Conservation (phyloP, 2,113 vertebrate genomes). For the Sceloporus tristichus region DNA sequence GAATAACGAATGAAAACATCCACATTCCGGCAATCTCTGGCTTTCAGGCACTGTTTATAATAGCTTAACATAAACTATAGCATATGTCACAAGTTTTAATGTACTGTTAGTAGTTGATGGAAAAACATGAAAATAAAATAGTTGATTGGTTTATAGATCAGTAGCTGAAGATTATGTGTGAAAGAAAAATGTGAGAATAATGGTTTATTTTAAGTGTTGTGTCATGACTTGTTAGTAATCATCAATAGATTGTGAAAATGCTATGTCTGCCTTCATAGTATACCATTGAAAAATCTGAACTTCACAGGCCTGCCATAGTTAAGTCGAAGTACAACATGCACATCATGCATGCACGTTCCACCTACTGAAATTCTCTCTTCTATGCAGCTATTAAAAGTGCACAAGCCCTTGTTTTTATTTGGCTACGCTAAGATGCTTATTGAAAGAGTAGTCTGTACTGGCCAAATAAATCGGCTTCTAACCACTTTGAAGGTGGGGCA, state of each 20-base stretch:
- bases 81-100: conserved; percentile 53
- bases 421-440: too few relatives aligned
- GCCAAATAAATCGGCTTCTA: too few relatives aligned
- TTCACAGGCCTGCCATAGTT: neutral
- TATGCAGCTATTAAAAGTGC: too few relatives aligned
- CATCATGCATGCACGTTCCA: too few relatives aligned
- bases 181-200: conserved; percentile 52
- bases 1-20: conserved; percentile 53
- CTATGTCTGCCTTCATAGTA: neutral
- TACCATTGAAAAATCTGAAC: conserved; percentile 23
- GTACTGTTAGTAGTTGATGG: conserved; percentile 60
- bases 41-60: conserved; percentile 55
- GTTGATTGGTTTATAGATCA: conserved; percentile 55
- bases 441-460: too few relatives aligned
- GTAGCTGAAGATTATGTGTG: conserved; percentile 40
- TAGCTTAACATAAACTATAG: conserved; percentile 57
- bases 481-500: too few relatives aligned
- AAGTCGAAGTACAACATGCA: too few relatives aligned
- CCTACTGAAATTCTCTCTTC: too few relatives aligned
- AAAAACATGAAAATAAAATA: conserved; percentile 57
- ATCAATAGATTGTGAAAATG: conserved; percentile 36
- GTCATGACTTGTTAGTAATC: conserved; percentile 1
- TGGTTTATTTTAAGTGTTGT: conserved; percentile 19
- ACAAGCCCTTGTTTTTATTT: too few relatives aligned
- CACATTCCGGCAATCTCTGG: conserved; percentile 53